A percentile compares a stretch with the other conserved stretches of the same genome.
Evolutionary conservation across 1,140 invertebrate species (phyloP).

Genomic region (Drosophila serrata): DNA sequence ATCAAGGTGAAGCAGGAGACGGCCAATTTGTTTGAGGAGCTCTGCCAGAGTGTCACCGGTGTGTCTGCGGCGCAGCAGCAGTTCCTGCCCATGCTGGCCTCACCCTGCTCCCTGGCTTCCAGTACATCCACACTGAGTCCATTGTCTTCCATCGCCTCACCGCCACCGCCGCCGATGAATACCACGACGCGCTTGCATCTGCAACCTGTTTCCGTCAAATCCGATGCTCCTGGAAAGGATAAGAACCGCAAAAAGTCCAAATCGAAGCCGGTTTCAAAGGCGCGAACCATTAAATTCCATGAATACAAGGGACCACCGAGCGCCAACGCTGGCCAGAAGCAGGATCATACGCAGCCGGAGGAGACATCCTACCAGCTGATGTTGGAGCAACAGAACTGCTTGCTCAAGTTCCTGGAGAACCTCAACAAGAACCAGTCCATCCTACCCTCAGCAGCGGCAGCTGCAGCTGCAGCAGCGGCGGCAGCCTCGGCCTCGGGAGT

Average conservation of each 20-base stretch:
- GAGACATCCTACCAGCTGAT: constrained; percentile 95
- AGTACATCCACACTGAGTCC: constrained; percentile 89
- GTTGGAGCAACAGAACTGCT: constrained; percentile 96
- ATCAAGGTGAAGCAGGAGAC: constrained; percentile 80
- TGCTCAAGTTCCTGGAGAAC: constrained; percentile 82
- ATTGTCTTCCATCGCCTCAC: constrained; percentile 88
- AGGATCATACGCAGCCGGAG: constrained; percentile 84
- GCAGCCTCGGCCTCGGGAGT: constrained; percentile 10
- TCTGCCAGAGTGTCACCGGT: constrained; percentile 87
- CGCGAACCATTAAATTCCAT: constrained; percentile 98
- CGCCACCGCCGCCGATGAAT: constrained; percentile 86
- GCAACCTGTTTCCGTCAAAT: constrained; percentile 86
- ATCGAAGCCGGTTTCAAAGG: constrained; percentile 92
- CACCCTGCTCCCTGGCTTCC: constrained; percentile 87
- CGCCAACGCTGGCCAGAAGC: constrained; percentile 90
- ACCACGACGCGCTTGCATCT: constrained; percentile 78
- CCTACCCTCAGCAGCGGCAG: constrained; percentile 86
- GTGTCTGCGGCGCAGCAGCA: constrained; percentile 65
- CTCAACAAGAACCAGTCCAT: constrained; percentile 84
- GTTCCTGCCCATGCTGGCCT: constrained; percentile 87
- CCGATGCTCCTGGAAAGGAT: constrained; percentile 91
- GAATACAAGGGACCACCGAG: constrained; percentile 99
- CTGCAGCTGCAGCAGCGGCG: constrained; percentile 10
- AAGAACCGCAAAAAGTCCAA: constrained; percentile 96
- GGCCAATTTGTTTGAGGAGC: constrained; percentile 87